Percentiles rank a stretch among this genome's conserved stretches.
Conservation (phyloP, 2,797 vertebrate genomes). For the Muraenolepis orangiensis region DNA sequence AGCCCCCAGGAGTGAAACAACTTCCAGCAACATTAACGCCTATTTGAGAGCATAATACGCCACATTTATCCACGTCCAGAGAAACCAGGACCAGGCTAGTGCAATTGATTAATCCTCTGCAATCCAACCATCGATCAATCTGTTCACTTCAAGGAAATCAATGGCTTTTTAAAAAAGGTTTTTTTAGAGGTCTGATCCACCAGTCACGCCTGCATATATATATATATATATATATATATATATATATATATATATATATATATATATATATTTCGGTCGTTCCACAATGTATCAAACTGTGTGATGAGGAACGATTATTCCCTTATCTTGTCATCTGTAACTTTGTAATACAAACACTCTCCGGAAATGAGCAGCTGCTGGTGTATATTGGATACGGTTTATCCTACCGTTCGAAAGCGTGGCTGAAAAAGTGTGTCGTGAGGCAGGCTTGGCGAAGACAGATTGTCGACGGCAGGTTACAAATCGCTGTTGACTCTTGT, state of each 20-base stretch:
- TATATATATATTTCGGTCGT: slow-evolving; percentile 3
- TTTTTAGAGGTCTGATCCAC: background rate
- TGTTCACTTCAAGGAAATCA: background rate
- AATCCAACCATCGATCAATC: background rate
- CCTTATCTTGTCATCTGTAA: slow-evolving; percentile 48
- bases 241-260: background rate
- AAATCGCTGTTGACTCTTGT: background rate
- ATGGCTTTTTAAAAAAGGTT: background rate
- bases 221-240: background rate
- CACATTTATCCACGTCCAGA: background rate
- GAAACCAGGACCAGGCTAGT: background rate
- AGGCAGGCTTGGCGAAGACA: slow-evolving; percentile 41
- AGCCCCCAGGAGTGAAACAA: background rate
- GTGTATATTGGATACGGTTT: slow-evolving; percentile 61
- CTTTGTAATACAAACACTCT: slow-evolving; percentile 49
- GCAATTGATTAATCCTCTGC: background rate
- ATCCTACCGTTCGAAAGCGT: too few relatives aligned
- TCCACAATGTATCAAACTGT: background rate
- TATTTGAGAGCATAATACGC: background rate
- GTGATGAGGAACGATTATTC: slow-evolving; percentile 4
- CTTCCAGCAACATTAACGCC: background rate
- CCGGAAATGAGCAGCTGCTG: slow-evolving; percentile 59
- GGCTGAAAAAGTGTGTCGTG: too few relatives aligned
- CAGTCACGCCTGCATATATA: background rate
- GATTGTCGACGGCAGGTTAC: slow-evolving; percentile 11